Evolutionary conservation across 2,113 vertebrate species (phyloP).

Genomic region (Rattus norvegicus): GRCr8 NC_086039.1:111697001-111697500

Average conservation of each 20-base stretch:
- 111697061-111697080: not conserved
- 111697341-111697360: slow-evolving; percentile 3
- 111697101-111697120: not conserved
- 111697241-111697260: not conserved
- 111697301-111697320: not conserved
- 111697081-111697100: not conserved
- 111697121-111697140: not conserved
- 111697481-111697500: slow-evolving; percentile 43
- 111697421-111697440: slow-evolving; percentile 31
- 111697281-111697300: not conserved
- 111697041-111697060: slow-evolving; percentile 32
- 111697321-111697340: not conserved
- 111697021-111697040: not conserved
- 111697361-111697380: slow-evolving; percentile 49
- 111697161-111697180: not conserved
- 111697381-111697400: slow-evolving; percentile 20
- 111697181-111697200: slow-evolving; percentile 13
- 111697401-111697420: slow-evolving; percentile 44
- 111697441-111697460: slow-evolving; percentile 50
- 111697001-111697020: not conserved
- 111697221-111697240: not conserved
- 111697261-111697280: not conserved
- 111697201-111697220: not conserved
- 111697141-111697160: not conserved
- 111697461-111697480: slow-evolving; percentile 46